These are phyloP conservation scores for Propithecus deckenii DNA, from an alignment of 2,797 vertebrate genomes.

Conservation along the genomic window DNA sequence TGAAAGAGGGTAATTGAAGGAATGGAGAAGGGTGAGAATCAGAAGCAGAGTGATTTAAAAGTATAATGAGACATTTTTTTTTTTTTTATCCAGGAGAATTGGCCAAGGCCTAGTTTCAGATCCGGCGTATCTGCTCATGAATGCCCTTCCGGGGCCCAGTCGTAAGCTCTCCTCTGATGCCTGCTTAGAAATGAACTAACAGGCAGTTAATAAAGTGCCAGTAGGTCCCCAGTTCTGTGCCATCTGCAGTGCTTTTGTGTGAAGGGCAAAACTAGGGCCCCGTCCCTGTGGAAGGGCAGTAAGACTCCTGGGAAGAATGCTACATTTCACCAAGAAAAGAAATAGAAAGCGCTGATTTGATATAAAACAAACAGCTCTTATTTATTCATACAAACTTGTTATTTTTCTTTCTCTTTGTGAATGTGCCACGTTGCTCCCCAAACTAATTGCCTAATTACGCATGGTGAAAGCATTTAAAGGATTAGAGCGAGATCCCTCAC, in stretches of 20 bases:
- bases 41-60: not conserved
- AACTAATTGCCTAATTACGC: slow-evolving; percentile 78
- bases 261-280: not conserved
- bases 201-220: not conserved
- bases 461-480: slow-evolving; percentile 71
- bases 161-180: not conserved
- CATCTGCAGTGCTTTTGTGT: not conserved
- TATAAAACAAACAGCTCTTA: slow-evolving; percentile 13
- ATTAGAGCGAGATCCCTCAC: slow-evolving; percentile 70
- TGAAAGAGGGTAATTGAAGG: not conserved
- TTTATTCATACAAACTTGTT: slow-evolving; percentile 24
- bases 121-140: not conserved
- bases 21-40: not conserved
- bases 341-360: not conserved
- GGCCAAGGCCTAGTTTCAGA: not conserved
- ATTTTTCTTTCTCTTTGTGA: slow-evolving; percentile 58
- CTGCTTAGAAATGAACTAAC: not conserved
- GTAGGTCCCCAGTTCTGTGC: not conserved
- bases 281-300: not conserved
- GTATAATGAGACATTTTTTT: not conserved
- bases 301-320: not conserved
- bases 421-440: slow-evolving; percentile 53
- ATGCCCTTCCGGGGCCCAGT: not conserved
- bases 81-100: not conserved
- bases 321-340: not conserved